Evolutionary conservation across 1,140 invertebrate species (phyloP).

Genomic region (Arctopsyche grandis): DNA sequence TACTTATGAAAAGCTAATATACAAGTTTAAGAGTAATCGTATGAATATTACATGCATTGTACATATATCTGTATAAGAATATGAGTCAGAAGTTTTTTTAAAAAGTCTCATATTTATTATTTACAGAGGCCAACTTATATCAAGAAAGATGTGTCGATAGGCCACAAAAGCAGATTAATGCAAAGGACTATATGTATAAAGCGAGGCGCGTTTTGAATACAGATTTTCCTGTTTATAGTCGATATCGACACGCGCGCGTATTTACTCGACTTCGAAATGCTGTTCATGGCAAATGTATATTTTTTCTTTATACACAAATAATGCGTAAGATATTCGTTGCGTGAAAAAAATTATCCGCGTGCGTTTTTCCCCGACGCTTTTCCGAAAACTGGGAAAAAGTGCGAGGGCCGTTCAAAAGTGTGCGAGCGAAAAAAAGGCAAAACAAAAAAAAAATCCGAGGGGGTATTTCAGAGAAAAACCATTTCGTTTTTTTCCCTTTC

Average conservation of each 20-base stretch:
- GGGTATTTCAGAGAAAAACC: slow-evolving; percentile 19
- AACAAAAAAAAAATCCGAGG: slow-evolving; percentile 1
- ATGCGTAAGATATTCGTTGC: slow-evolving; percentile 23
- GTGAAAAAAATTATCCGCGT: slow-evolving; percentile 30
- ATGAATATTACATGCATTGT: neutral
- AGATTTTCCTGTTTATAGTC: neutral
- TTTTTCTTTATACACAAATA: neutral
- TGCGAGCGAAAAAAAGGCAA: neutral
- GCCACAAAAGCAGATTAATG: slow-evolving; percentile 24
- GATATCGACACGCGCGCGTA: slow-evolving; percentile 12
- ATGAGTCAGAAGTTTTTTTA: neutral
- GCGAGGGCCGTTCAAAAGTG: slow-evolving; percentile 27
- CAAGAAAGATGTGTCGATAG: slow-evolving; percentile 20
- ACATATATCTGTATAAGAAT: neutral
- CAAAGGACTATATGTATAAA: neutral
- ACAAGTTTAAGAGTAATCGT: too few species aligned
- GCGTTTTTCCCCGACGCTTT: slow-evolving; percentile 8
- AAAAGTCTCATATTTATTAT: neutral
- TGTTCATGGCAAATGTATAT: neutral
- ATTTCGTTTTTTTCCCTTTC: slow-evolving; percentile 19
- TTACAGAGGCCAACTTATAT: slow-evolving; percentile 6
- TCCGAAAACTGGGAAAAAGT: slow-evolving; percentile 21
- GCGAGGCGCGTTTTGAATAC: slow-evolving; percentile 9
- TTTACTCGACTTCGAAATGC: neutral
- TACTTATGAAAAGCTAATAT: too few species aligned